Evolutionary conservation across 2,888 invertebrate genomes (phyloP), one percentile per base, ranked within the genome.

Genomic region (Cloeon dipterum): DNA sequence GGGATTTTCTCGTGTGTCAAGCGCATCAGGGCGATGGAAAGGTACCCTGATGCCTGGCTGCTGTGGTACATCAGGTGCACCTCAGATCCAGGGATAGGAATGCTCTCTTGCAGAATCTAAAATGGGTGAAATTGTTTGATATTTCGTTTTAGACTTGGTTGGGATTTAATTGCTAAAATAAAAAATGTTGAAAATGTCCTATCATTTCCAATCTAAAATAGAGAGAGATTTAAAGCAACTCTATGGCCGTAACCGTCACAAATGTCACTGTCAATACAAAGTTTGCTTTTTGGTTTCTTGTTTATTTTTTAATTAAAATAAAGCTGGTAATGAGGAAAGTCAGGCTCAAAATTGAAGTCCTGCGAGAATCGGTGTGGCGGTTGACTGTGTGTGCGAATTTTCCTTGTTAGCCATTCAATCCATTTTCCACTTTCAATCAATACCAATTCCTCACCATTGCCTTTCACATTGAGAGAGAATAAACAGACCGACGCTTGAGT

Each of bases 21-120:
- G 49, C 81, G 75, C 63, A 93, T 78, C 46, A 86, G 76, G 38
- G 98, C 79, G 35, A 86, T 85, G 36, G 94, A 91, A 45, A 88
- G 63, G 57, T 93, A 94, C 32, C 93, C 94, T 3, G 85, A 76
- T 1, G 91, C 79, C 58, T 93, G 83, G 36, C 88, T 88, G 46
- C 91, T 93, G 54, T 89, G 83, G 61, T 98, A 96, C 49, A 94
- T 82, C 45, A 98, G 65, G 55, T 89, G 82, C 7, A 94, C 70
- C 45, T 79, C 77, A 7, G 93, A 93, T 32, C 89, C 91, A 4
- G 93, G 91, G 45, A 96, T 86, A 38, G 77, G 72, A 44, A 94
- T 79, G 45, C 85, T 83, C 59, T 94, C 93, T 59, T 91, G 93
- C n/a, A 93, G 74, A 51, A 93, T 91, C 85, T 86, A 63, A 34